Percentiles rank a stretch among this genome's conserved stretches.
Conservation (phyloP, 2,797 vertebrate genomes). For the Thamnophis elegans region DNA sequence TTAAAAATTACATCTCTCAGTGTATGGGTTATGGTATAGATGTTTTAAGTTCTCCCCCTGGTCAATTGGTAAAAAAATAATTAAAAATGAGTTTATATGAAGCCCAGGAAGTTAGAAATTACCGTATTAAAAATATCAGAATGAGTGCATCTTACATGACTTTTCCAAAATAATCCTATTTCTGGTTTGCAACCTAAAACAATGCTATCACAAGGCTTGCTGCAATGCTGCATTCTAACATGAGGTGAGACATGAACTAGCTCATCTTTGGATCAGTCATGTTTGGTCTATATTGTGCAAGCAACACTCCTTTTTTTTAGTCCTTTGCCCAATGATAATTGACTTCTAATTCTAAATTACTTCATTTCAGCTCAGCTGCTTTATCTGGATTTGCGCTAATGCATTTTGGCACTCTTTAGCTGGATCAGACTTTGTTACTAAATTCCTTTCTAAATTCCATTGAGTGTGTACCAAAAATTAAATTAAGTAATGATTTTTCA, state of each 20-base stretch:
- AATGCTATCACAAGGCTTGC: not conserved
- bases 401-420: not conserved
- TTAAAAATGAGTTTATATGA: not conserved
- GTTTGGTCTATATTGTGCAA: not conserved
- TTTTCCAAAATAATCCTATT: not conserved
- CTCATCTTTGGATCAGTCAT: not conserved
- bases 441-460: conserved; percentile 10
- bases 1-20: not conserved
- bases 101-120: not conserved
- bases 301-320: not conserved
- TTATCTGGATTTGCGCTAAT: conserved; percentile 19
- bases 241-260: not conserved
- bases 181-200: not conserved
- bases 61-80: too few relatives aligned
- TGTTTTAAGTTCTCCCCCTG: not conserved
- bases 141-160: not conserved
- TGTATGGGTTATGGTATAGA: not conserved
- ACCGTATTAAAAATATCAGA: not conserved
- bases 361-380: conserved; percentile 5
- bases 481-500: conserved; percentile 30
- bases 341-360: not conserved
- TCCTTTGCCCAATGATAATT: conserved; percentile 8
- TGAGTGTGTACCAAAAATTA: conserved; percentile 15
- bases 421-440: not conserved
- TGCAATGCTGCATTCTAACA: not conserved